A percentile compares a stretch with the other conserved stretches of the same genome.
These are phyloP conservation scores for Chionoecetes opilio DNA, from an alignment of 1,140 invertebrate genomes.

Conservation along the genomic window DNA sequence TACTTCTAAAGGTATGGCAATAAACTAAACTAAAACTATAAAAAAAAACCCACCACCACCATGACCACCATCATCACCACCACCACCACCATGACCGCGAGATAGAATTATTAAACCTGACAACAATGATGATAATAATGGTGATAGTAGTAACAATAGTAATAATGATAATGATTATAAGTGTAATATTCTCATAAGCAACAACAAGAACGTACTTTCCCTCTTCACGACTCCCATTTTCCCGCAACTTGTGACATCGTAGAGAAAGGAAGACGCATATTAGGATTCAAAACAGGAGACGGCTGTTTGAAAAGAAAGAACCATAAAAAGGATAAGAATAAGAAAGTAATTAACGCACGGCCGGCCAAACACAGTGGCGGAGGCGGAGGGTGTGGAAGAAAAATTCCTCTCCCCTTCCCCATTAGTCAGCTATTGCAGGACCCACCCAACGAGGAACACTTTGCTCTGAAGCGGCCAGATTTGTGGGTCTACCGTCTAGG, in stretches of 20 bases:
- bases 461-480: constrained; percentile 9
- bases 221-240: not conserved
- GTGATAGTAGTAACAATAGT: not conserved
- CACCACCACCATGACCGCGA: too few species aligned
- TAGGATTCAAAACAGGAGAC: not conserved
- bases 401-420: not conserved
- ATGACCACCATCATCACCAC: too few species aligned
- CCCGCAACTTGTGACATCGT: not conserved
- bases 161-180: not conserved
- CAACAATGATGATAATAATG: not conserved
- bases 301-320: not conserved
- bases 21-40: not conserved
- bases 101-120: too few species aligned
- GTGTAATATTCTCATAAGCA: not conserved
- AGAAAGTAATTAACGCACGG: not conserved
- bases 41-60: not conserved
- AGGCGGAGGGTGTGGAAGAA: not conserved
- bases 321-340: not conserved
- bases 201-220: not conserved
- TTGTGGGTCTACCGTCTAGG: constrained; percentile 42
- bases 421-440: not conserved
- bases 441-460: not conserved
- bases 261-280: not conserved
- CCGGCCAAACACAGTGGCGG: not conserved
- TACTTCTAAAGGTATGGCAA: not conserved